Percentiles rank a stretch among this genome's conserved stretches.
These are phyloP conservation scores for Episyrphus balteatus DNA, from an alignment of 1,140 invertebrate genomes.

Conservation along the genomic window DNA sequence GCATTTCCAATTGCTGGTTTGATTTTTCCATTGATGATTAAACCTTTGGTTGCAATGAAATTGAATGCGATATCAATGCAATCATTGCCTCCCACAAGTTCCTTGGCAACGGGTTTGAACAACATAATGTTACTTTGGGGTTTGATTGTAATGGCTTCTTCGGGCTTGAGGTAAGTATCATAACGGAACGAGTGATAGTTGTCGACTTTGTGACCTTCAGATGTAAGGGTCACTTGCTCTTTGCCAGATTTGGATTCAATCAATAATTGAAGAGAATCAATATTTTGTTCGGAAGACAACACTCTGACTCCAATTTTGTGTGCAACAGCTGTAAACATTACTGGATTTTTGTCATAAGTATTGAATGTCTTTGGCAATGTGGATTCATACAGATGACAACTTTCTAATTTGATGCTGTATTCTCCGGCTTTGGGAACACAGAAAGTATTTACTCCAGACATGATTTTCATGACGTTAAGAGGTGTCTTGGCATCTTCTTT, in stretches of 20 bases:
- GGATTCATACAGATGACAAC: slow-evolving; percentile 70
- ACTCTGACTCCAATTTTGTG: slow-evolving; percentile 40
- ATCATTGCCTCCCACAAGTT: slow-evolving; percentile 54
- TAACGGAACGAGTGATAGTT: slow-evolving; percentile 40
- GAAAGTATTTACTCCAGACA: slow-evolving; percentile 44
- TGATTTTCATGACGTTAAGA: slow-evolving; percentile 19
- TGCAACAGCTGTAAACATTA: slow-evolving; percentile 35
- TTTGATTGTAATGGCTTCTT: slow-evolving; percentile 46
- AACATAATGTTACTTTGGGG: slow-evolving; percentile 56
- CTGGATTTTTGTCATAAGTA: slow-evolving; percentile 22
- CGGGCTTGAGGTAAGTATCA: slow-evolving; percentile 43
- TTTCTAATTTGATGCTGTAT: slow-evolving; percentile 64
- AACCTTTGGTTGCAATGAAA: slow-evolving; percentile 43
- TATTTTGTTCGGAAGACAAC: slow-evolving; percentile 27
- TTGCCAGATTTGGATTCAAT: slow-evolving; percentile 30
- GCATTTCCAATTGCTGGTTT: slow-evolving; percentile 47
- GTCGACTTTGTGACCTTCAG: slow-evolving; percentile 30
- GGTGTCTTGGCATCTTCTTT: too few relatives aligned
- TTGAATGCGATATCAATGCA: slow-evolving; percentile 52
- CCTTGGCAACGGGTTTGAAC: slow-evolving; percentile 53
- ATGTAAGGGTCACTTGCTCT: slow-evolving; percentile 28
- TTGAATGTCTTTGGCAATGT: slow-evolving; percentile 29
- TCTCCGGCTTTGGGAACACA: slow-evolving; percentile 57
- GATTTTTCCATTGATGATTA: slow-evolving; percentile 40
- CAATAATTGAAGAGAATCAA: slow-evolving; percentile 29